Base-by-base conservation (phyloP, 2,113 vertebrate species). In the Noturus placidus region DNA sequence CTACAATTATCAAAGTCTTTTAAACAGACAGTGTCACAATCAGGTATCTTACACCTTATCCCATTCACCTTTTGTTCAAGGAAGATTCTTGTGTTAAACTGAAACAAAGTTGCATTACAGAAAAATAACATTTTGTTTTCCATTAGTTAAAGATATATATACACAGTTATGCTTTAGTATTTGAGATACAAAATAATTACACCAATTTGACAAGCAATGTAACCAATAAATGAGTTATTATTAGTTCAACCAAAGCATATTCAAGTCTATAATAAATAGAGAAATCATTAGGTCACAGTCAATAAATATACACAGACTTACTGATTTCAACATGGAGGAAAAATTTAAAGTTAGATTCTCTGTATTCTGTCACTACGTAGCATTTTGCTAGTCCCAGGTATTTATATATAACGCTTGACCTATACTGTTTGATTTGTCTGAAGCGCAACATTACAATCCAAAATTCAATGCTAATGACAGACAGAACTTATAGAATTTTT, bases 241-340 rank as follows among this genome's bases (percentile, higher is more conserved):
- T n/a, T 30, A 50, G 6, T 15, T 52, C 42, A 65, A n/a, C 35
- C 25, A 69, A 33, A 52, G 42, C 9, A 52, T n/a, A 2, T 30
- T 65, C 22, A 25, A 30, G 61, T 67, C n/a, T 22, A 67, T 46
- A 85, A n/a, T 61, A 85, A 85, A 17, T 42, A 85, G 59, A 30
- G 13, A 79, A 52, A 27, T 52, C 74, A 78, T 30, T 78, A 52
- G 30, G 5, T 50, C 46, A 22, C 35, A 11, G 25, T 17, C 25
- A 79, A 30, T 54, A 79, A 56, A 3, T 30, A 15, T 78, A 50
- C 42, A 77, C 9, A 50, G 4, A 78, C 5, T 50, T 50, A 50
- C 9, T 13, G 25, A 27, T 42, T 17, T 27, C 46, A 77, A n/a
- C 11, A 50, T 79, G 17, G n/a, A 79, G 27, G 42, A 56, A 56